Evolutionary conservation across 2,797 vertebrate genomes (phyloP).

Genomic region (Babyrousa celebensis): DNA sequence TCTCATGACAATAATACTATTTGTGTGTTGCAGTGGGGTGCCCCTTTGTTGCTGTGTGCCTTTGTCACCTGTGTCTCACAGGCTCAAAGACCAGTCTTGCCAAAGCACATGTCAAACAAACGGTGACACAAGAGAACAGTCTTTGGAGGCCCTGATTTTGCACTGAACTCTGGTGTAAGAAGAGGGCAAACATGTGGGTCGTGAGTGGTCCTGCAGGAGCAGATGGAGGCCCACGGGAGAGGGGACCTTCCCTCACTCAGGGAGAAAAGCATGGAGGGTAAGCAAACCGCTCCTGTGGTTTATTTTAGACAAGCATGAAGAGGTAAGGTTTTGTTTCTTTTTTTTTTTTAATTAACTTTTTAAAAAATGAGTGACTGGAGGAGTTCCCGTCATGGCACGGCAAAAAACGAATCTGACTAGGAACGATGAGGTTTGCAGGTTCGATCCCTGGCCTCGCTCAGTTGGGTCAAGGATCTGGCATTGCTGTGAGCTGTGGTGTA

Average conservation of each 20-base stretch:
- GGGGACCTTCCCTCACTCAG: background rate
- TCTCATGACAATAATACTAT: background rate
- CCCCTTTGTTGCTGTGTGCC: background rate
- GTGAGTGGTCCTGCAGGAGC: accelerated
- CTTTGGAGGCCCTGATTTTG: background rate
- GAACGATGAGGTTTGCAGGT: too few species aligned
- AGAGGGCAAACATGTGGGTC: background rate
- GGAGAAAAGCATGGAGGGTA: background rate
- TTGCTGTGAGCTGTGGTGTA: too few species aligned
- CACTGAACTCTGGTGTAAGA: background rate
- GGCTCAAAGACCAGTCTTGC: background rate
- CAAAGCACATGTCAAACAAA: background rate
- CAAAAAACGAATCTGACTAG: too few species aligned
- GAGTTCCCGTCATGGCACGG: too few species aligned
- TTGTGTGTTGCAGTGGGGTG: background rate
- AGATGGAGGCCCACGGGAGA: background rate
- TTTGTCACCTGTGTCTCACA: background rate
- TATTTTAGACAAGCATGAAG: background rate
- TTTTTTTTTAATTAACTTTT: too few species aligned
- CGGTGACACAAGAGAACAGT: background rate
- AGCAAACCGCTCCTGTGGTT: background rate
- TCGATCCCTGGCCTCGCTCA: too few species aligned
- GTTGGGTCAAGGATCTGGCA: too few species aligned
- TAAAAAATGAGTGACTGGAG: background rate
- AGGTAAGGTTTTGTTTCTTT: background rate